phyloP scores from a whole-genome alignment of 1,140 invertebrate genomes.

The Paralvinella palmiformis region DNA sequence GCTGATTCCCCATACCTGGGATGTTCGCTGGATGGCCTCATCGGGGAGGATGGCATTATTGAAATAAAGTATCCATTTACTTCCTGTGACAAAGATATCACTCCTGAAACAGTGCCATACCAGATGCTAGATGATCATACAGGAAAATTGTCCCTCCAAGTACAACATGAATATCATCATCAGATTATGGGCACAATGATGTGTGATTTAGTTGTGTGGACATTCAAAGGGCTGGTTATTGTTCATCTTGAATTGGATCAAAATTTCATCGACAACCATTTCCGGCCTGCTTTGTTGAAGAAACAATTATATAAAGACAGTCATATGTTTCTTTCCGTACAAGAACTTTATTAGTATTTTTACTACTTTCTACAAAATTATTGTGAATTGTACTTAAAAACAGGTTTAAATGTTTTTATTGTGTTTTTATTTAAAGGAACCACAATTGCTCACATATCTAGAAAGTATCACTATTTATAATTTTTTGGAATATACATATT shows the following conservation, averaged over 20 bases:
- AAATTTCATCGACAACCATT: too few species aligned
- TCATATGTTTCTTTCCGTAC: too few species aligned
- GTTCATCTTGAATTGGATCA: conserved; percentile 7
- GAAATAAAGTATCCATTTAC: conserved; percentile 22
- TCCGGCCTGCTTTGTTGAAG: too few species aligned
- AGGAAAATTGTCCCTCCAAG: conserved; percentile 13
- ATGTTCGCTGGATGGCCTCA: conserved; percentile 24
- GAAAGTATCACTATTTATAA: too few species aligned
- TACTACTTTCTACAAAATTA: too few species aligned
- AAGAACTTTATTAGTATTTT: too few species aligned
- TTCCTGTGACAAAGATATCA: background rate
- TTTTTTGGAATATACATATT: too few species aligned
- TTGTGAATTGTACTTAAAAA: too few species aligned
- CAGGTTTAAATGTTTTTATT: too few species aligned
- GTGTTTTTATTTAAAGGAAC: too few species aligned
- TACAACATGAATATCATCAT: conserved; percentile 17
- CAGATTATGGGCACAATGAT: conserved; percentile 22
- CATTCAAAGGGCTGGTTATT: conserved; percentile 9
- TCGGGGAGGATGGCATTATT: conserved; percentile 16
- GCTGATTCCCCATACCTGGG: conserved; percentile 20
- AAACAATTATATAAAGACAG: too few species aligned
- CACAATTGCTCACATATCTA: too few species aligned
- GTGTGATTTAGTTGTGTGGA: conserved; percentile 24
- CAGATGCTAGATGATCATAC: conserved; percentile 13
- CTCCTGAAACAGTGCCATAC: conserved; percentile 15